phyloP scores from a whole-genome alignment of 2,797 vertebrate species.

The Spinus pinus region DNA sequence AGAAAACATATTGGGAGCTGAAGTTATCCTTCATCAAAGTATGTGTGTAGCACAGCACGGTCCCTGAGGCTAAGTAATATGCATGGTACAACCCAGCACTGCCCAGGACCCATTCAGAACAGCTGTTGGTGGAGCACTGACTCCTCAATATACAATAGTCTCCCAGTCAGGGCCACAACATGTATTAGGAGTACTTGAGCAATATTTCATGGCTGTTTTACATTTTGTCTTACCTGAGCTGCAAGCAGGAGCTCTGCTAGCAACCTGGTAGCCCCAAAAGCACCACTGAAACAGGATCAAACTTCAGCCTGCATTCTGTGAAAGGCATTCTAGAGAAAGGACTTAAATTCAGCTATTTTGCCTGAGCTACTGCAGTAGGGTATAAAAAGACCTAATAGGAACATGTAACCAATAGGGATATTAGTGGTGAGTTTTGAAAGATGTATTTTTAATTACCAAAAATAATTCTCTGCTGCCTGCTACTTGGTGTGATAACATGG shows the following conservation, averaged over 20 bases:
- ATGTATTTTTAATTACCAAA: neutral
- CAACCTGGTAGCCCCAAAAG: neutral
- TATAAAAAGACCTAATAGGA: neutral
- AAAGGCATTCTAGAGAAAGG: neutral
- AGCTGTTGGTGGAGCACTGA: neutral
- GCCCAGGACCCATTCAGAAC: neutral
- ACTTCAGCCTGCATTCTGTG: neutral
- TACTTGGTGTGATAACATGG: neutral
- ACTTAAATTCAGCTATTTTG: neutral
- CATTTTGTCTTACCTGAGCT: neutral
- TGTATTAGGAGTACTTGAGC: neutral
- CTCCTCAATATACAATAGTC: neutral
- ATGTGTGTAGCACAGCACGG: neutral
- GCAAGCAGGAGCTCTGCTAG: neutral
- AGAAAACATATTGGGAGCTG: neutral
- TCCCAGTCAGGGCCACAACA: neutral
- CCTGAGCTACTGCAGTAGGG: neutral
- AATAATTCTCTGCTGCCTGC: neutral
- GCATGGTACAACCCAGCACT: accelerated
- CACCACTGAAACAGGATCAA: neutral
- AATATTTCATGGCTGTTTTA: neutral
- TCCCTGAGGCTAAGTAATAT: neutral
- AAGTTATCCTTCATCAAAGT: neutral
- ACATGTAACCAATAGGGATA: neutral
- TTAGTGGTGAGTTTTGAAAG: neutral